Conservation (phyloP, 2,888 invertebrate genomes). For the Gibbula magus region DNA sequence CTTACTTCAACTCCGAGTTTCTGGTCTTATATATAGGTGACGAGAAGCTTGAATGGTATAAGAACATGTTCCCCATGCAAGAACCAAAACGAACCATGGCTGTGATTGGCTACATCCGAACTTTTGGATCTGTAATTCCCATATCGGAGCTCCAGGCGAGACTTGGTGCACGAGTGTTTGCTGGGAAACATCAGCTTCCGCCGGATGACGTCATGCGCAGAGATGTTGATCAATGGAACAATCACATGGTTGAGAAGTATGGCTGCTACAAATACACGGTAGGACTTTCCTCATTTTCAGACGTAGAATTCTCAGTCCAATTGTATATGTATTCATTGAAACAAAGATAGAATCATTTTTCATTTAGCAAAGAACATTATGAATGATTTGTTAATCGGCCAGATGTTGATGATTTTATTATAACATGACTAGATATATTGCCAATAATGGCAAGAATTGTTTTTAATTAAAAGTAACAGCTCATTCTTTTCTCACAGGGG, state of each 20-base stretch:
- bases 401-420: no score
- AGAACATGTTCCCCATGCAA: conserved; percentile 51
- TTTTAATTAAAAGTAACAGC: no score
- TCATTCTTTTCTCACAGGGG: no score
- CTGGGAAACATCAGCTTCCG: conserved; percentile 17
- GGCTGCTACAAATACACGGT: neutral
- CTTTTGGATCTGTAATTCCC: neutral
- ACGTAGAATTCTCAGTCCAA: no score
- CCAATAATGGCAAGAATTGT: no score
- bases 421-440: no score
- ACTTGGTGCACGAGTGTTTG: conserved; percentile 1
- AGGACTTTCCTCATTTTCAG: neutral
- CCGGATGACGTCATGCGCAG: neutral
- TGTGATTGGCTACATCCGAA: conserved; percentile 48
- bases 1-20: no score
- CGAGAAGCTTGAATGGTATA: conserved; percentile 47
- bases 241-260: neutral
- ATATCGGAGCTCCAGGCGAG: conserved; percentile 1
- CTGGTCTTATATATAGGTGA: conserved; percentile 13
- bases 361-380: no score
- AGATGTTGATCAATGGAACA: conserved; percentile 10
- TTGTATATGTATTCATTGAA: no score
- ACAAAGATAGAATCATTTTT: no score
- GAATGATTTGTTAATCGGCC: no score
- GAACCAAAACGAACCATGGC: conserved; percentile 45